Base-by-base conservation (phyloP, 2,888 invertebrate genomes). In the Caenorhabditis sulstoni region DNA sequence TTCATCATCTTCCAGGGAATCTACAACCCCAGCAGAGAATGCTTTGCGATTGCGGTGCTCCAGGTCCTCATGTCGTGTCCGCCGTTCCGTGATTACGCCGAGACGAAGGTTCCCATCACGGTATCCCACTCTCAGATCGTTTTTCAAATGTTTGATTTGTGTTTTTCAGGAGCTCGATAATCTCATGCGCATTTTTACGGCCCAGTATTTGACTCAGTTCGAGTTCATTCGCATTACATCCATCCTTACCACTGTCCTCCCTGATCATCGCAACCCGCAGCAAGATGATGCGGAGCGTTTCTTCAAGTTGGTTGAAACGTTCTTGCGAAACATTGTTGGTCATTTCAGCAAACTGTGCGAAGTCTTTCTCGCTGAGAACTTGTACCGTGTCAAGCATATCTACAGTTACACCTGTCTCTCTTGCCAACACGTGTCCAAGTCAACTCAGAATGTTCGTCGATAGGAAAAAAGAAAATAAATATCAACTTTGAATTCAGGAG, bases 211-310 rank as follows among this genome's bases (percentile, higher is more conserved):
- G 3, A 11, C 12, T 0, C 14, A n/a, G 0, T 58, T 23, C 57
- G 0, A 3, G 0, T 3, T 9, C 29, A 29, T 67, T 39, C 18
- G 23, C 14, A 2, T 49, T 18, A 20, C 58, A 9, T 16, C 3
- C 9, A 22, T 57, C 11, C 18, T 57, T 23, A 20, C 20, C 0
- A 3, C 9, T 3, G 16, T 47, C 1, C 44, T 55, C 18, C 23
- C 44, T 4, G 23, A 45, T 5, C 11, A 23, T 18, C 2, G 1
- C 9, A 61, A 47, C 1, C 18, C n/a, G n/a, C n/a, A 22, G 9
- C 57, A 23, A n/a, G 67, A 67, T 11, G 67, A 67, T 12, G 58
- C 67, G 7, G 50, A 67, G 23, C 14, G 14, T 41, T 41, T 41
- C 41, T 11, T 14, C 11, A 2, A 8, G 41, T 41, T 3, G 2